Conservation (phyloP, 2,888 invertebrate genomes). For the Bimastos eiseni region DNA sequence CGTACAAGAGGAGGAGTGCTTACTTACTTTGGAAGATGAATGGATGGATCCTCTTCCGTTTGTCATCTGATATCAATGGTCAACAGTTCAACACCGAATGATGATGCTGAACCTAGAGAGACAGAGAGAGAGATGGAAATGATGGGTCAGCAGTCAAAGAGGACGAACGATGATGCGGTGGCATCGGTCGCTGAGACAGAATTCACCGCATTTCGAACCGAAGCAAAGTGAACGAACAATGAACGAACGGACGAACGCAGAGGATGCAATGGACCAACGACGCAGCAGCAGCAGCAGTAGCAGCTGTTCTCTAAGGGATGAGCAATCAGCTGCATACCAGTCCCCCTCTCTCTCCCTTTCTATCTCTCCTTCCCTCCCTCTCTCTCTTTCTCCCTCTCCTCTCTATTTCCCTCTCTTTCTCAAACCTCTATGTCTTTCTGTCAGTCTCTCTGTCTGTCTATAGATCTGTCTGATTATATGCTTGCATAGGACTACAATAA, state of each 20-base stretch:
- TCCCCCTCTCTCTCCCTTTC: background rate
- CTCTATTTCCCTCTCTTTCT: no score
- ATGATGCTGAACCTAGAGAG: background rate
- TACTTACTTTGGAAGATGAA: background rate
- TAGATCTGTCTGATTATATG: no score
- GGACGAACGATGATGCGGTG: background rate
- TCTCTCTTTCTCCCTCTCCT: no score
- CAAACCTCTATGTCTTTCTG: background rate
- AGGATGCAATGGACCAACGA: background rate
- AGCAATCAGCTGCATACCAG: background rate
- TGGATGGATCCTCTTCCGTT: no score
- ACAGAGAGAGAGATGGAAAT: background rate
- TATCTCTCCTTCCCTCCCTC: no score
- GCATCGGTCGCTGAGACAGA: background rate
- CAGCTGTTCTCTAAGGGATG: background rate
- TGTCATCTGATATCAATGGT: background rate
- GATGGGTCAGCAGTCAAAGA: no score
- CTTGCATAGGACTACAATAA: no score
- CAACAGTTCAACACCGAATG: background rate
- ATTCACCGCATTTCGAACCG: background rate
- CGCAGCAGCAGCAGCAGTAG: background rate
- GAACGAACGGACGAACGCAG: background rate
- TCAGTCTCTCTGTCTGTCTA: no score
- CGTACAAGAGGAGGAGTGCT: background rate
- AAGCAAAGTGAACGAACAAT: background rate